These are phyloP conservation scores for Pitta sordida DNA, from an alignment of 2,113 vertebrate genomes.

Conservation along the genomic window DNA sequence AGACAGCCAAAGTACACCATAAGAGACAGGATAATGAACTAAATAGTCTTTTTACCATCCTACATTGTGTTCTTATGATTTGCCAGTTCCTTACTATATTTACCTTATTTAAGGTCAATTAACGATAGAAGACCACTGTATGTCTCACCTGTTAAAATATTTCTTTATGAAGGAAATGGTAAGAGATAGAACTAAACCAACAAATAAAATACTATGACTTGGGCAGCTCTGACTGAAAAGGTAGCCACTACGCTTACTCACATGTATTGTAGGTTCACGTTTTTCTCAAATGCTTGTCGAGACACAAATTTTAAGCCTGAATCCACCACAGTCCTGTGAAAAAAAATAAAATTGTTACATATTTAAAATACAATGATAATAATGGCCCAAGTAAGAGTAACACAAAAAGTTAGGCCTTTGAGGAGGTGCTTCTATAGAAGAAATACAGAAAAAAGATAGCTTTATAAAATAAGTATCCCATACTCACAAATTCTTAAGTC, in stretches of 20 bases:
- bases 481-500: constrained; percentile 96
- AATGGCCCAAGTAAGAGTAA: neutral
- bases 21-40: neutral
- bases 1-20: neutral
- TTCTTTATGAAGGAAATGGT: neutral
- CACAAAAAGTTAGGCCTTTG: neutral
- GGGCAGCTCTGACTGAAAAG: neutral
- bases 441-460: neutral
- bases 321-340: constrained; percentile 90
- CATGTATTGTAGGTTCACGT: constrained; percentile 90
- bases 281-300: constrained; percentile 89
- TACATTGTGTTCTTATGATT: neutral
- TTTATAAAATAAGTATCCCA: neutral
- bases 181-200: neutral
- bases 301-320: constrained; percentile 90
- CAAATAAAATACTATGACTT: neutral
- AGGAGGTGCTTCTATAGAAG: neutral
- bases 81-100: neutral
- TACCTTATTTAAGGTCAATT: neutral
- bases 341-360: neutral
- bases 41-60: neutral
- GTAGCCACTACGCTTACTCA: constrained; percentile 74
- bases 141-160: neutral
- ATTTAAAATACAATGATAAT: neutral
- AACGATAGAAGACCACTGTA: neutral